Base-by-base conservation (phyloP, 2,113 vertebrate species). In the Tautogolabrus adspersus region DNA sequence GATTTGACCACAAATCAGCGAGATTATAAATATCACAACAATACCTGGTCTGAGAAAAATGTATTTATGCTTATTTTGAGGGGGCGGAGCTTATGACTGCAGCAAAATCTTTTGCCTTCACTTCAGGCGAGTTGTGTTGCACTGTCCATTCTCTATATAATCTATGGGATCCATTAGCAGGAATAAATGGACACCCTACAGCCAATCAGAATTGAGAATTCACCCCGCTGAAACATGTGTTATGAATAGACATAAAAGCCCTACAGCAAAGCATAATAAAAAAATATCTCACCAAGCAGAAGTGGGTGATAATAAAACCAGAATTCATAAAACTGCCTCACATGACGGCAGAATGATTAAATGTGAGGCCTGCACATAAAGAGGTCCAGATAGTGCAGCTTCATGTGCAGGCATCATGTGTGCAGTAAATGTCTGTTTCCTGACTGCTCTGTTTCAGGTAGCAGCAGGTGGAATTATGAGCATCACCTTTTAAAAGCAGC, bases 401-500 rank as follows among this genome's bases (percentile, higher is more conserved):
- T 19, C 18, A 7, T 51, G 47, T 16, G 18, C 5, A 18, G 2
- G 37, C 15, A 23, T 58, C 30, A 0, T 42, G 30, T 64, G 34
- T 54, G 19, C 23, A 40, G 59, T 54, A n/a, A 71, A 3, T 16
- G 2, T 46, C 52, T 6, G 30, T 34, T 34, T 34, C 30, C 6
- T 34, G 5, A 6, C 30, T 44, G 38, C 22, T 72, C 37, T 16
- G 18, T 15, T 44, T 11, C 7, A 30, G 47, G 21, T 10, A 13
- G 54, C 42, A 65, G 77, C 57, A 1, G 49, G 22, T 34, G 70
- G 21, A 54, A 65, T 21, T 42, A 49, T 18, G 21, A 63, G 59
- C n/a, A 18, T 22, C 22, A 15, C 52, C 51, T 60, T 57, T 68
- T 79, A 57, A 58, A 61, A 46, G 47, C 30, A 44, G 37, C 69